Evolutionary conservation across 2,888 invertebrate species (phyloP).

Genomic region (Drosophila kokeensis): DNA sequence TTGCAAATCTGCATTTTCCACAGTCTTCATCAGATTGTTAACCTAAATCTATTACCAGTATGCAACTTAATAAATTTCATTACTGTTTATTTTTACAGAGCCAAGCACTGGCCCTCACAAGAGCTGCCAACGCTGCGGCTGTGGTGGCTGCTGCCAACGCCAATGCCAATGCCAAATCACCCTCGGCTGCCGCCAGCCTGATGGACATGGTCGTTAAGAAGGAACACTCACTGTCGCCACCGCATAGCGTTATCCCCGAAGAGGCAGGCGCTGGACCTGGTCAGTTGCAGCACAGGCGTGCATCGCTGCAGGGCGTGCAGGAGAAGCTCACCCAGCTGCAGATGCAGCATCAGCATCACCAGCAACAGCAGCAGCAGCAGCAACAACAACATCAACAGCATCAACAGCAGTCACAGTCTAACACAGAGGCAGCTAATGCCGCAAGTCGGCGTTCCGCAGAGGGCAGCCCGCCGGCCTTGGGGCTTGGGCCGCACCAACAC

Average conservation of each 20-base stretch:
- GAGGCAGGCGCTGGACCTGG: conserved; percentile 47
- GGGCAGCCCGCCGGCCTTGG: conserved; percentile 60
- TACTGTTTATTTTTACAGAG: conserved; percentile 86
- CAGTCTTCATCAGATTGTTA: neutral
- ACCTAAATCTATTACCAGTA: neutral
- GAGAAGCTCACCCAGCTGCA: conserved; percentile 82
- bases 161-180: conserved; percentile 85
- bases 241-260: conserved; percentile 59
- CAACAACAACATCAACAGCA: conserved; percentile 42
- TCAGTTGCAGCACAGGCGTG: conserved; percentile 69
- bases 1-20: neutral
- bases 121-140: conserved; percentile 83
- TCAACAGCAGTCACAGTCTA: conserved; percentile 54
- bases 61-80: conserved; percentile 1
- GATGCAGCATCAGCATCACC: conserved; percentile 80
- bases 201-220: conserved; percentile 83
- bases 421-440: conserved; percentile 27
- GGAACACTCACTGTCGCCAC: conserved; percentile 84
- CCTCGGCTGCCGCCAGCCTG: conserved; percentile 82
- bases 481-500: conserved; percentile 38
- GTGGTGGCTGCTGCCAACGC: conserved; percentile 83
- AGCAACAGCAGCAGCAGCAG: conserved; percentile 69
- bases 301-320: conserved; percentile 82
- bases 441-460: conserved; percentile 69
- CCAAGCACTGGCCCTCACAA: conserved; percentile 89